Evolutionary conservation across 1,140 invertebrate genomes (phyloP).

Genomic region (Hyphantria cunea): DNA sequence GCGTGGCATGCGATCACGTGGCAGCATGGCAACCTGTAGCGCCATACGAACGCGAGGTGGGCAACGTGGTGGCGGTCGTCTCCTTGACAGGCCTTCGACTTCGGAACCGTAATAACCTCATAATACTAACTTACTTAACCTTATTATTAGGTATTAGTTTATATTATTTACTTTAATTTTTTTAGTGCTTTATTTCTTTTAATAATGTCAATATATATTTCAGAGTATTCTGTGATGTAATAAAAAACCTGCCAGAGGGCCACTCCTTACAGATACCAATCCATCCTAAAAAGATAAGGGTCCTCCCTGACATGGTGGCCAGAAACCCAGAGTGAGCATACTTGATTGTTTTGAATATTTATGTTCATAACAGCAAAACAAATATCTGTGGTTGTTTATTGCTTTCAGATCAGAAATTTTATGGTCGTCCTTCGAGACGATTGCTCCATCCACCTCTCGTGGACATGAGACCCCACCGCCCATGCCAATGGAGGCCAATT

Average conservation of each 20-base stretch:
- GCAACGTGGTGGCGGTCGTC: conserved; percentile 1
- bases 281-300: conserved; percentile 1
- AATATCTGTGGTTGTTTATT: background rate
- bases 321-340: background rate
- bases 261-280: background rate
- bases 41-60: background rate
- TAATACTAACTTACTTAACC: background rate
- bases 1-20: background rate
- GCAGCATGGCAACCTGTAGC: background rate
- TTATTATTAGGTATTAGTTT: no score
- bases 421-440: background rate
- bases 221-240: background rate
- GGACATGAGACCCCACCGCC: background rate
- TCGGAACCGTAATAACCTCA: conserved; percentile 1
- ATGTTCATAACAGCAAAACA: conserved; percentile 1
- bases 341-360: conserved; percentile 1
- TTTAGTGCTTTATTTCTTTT: background rate
- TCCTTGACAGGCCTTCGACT: background rate
- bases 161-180: background rate
- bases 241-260: background rate
- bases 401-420: conserved; percentile 1
- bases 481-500: background rate
- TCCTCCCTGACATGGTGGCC: background rate
- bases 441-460: background rate
- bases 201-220: conserved; percentile 1